These are phyloP conservation scores for Drosophila tristis DNA, from an alignment of 1,140 invertebrate species.

Conservation along the genomic window DNA sequence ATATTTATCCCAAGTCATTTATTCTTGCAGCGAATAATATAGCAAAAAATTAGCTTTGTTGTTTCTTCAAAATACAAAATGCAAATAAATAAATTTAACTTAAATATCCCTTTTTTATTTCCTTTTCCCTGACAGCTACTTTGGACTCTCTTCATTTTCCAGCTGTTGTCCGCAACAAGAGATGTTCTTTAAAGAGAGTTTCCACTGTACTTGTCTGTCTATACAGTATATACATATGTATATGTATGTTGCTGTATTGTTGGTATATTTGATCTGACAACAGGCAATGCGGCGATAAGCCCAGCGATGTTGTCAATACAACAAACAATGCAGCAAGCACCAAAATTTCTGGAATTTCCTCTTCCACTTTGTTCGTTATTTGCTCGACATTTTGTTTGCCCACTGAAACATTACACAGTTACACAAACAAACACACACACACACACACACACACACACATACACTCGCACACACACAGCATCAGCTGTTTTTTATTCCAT, in stretches of 20 bases:
- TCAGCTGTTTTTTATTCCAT: slow-evolving; percentile 34
- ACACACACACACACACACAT: slow-evolving; percentile 6
- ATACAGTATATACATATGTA: slow-evolving; percentile 7
- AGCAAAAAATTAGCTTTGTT: no score
- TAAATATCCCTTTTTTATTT: background rate
- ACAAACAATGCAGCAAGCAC: slow-evolving; percentile 46
- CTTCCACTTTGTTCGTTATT: slow-evolving; percentile 50
- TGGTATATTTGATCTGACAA: slow-evolving; percentile 47
- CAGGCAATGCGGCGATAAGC: slow-evolving; percentile 55
- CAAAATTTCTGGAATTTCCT: slow-evolving; percentile 57
- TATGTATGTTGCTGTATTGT: slow-evolving; percentile 11
- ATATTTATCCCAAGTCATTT: no score
- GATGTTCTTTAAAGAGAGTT: background rate
- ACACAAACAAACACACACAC: slow-evolving; percentile 21
- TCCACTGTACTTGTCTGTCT: slow-evolving; percentile 6
- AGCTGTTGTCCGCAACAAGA: background rate
- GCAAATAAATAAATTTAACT: background rate
- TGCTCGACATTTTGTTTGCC: slow-evolving; percentile 63
- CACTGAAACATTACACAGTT: slow-evolving; percentile 48
- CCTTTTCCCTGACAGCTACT: no score
- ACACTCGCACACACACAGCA: background rate
- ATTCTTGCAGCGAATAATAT: no score
- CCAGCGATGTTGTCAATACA: slow-evolving; percentile 64
- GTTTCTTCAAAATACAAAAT: no score
- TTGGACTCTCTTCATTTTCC: no score